Evolutionary conservation across 2,113 vertebrate genomes (phyloP).

Genomic region (Cervus canadensis): DNA sequence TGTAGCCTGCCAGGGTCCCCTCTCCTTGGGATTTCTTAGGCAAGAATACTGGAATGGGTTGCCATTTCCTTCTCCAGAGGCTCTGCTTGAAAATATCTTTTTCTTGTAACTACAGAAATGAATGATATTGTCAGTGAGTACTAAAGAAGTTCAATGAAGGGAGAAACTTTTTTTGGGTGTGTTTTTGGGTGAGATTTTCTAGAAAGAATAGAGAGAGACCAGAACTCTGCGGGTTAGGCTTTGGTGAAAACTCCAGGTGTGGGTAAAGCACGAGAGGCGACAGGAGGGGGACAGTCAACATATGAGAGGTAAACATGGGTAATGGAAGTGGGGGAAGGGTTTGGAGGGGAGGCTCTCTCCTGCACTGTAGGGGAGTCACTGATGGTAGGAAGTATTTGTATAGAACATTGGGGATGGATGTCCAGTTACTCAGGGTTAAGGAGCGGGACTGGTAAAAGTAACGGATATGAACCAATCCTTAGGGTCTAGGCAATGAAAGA

Average conservation of each 20-base stretch:
- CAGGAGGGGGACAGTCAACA: not conserved
- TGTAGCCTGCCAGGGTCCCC: not conserved
- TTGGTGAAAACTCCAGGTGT: not conserved
- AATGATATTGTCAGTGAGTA: not conserved
- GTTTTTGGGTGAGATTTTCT: not conserved
- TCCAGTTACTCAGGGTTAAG: not conserved
- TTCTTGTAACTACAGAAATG: not conserved
- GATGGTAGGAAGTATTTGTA: not conserved
- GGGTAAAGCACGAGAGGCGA: not conserved
- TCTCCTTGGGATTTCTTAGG: not conserved
- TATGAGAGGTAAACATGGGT: not conserved
- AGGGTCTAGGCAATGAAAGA: not conserved
- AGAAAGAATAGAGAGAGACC: not conserved
- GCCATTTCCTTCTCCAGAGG: not conserved
- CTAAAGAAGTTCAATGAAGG: not conserved
- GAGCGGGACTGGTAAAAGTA: not conserved
- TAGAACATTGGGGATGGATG: not conserved
- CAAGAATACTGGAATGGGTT: not conserved
- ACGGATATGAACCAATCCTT: not conserved
- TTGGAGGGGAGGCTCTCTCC: not conserved
- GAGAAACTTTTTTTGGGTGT: not conserved
- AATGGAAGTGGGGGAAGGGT: not conserved
- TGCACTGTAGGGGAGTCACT: not conserved
- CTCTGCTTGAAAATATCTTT: not conserved
- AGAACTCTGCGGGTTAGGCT: not conserved